Percentiles rank a stretch among this genome's conserved stretches.
phyloP scores from a whole-genome alignment of 2,888 invertebrate species.

The Elmis aenea region DNA sequence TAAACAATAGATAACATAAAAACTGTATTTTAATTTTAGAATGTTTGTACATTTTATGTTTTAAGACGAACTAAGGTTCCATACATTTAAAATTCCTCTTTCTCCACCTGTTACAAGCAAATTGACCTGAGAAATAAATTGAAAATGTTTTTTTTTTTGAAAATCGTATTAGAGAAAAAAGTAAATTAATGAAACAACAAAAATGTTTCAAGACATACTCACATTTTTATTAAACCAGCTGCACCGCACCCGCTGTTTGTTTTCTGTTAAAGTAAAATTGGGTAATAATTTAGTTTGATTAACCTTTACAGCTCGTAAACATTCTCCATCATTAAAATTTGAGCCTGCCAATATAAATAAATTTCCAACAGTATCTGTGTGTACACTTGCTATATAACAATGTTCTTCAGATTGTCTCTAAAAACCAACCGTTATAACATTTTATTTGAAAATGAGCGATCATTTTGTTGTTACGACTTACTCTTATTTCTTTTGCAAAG shows the following conservation, averaged over 20 bases:
- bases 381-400: constrained; percentile 62
- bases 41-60: no score
- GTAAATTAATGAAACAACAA: constrained; percentile 10
- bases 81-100: constrained; percentile 61
- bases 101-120: constrained; percentile 68
- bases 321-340: constrained; percentile 56
- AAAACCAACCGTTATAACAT: constrained; percentile 32
- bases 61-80: no score
- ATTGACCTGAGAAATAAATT: constrained; percentile 50
- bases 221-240: constrained; percentile 62
- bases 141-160: constrained; percentile 9
- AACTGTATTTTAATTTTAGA: no score
- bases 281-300: constrained; percentile 51
- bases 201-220: no score
- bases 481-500: constrained; percentile 56
- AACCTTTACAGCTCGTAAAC: constrained; percentile 49
- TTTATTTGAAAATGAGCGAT: not conserved
- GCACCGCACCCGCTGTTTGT: constrained; percentile 67
- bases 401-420: constrained; percentile 58
- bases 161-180: constrained; percentile 4
- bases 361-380: constrained; percentile 47
- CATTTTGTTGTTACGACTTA: no score
- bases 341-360: constrained; percentile 63
- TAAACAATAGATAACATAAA: no score
- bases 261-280: constrained; percentile 53